Conservation (phyloP, 2,888 invertebrate genomes). For the Apomyelois bistriatella region DNA sequence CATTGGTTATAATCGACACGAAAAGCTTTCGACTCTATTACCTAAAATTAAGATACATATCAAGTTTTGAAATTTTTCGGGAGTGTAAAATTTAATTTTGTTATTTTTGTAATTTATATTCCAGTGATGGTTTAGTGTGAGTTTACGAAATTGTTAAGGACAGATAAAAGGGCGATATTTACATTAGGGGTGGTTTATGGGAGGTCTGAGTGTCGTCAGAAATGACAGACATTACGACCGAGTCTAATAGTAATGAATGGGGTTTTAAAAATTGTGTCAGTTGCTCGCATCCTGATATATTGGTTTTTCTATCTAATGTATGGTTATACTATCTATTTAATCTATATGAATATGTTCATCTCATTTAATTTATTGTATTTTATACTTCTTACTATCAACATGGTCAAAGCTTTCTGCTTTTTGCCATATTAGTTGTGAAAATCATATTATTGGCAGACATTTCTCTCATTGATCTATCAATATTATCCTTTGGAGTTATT, state of each 20-base stretch:
- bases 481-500: no score
- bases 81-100: constrained; percentile 33
- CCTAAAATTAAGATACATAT: constrained; percentile 26
- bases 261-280: constrained; percentile 33
- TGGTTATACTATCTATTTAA: constrained; percentile 16
- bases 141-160: constrained; percentile 79
- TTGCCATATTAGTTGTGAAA: no score
- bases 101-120: constrained; percentile 67
- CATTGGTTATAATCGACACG: constrained; percentile 21
- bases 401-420: no score
- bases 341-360: background rate
- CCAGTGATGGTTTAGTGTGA: constrained; percentile 73
- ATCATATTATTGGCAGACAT: no score
- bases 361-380: no score
- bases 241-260: constrained; percentile 62
- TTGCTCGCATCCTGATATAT: constrained; percentile 24
- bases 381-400: no score
- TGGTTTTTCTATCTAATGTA: constrained; percentile 13
- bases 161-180: constrained; percentile 76
- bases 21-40: constrained; percentile 24
- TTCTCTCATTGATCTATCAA: no score
- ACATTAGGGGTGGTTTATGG: constrained; percentile 70
- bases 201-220: constrained; percentile 55
- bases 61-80: constrained; percentile 19
- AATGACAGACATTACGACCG: constrained; percentile 61